Evolutionary conservation across 2,888 invertebrate species (phyloP).

Genomic region (Latheticus oryzae): DNA sequence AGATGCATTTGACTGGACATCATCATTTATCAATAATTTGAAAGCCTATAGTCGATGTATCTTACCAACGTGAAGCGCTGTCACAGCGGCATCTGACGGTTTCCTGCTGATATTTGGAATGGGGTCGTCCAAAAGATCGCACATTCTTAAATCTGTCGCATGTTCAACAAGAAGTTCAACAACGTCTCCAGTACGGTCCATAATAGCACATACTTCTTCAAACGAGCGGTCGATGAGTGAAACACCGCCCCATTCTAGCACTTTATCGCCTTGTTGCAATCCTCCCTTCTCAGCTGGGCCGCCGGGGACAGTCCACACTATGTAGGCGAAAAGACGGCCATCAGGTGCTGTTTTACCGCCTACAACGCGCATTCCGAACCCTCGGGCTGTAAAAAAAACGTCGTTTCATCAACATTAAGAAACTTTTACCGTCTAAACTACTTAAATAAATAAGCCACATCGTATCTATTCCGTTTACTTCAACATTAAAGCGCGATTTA

Average conservation of each 20-base stretch:
- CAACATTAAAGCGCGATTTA: constrained; percentile 8
- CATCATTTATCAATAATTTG: too few relatives aligned
- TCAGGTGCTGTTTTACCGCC: constrained; percentile 90
- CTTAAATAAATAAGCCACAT: constrained; percentile 17
- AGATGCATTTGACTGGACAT: constrained; percentile 27
- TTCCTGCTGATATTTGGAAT: constrained; percentile 65
- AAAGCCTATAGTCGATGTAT: too few relatives aligned
- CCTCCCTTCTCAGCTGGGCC: constrained; percentile 93
- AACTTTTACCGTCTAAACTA: constrained; percentile 12
- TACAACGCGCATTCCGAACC: constrained; percentile 94
- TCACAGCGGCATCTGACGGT: constrained; percentile 64
- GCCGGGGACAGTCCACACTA: constrained; percentile 92
- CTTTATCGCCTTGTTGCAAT: constrained; percentile 89
- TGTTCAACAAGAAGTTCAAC: constrained; percentile 90
- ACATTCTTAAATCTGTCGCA: constrained; percentile 78
- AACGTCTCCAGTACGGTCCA: constrained; percentile 87
- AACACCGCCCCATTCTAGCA: constrained; percentile 92
- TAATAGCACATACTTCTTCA: constrained; percentile 91
- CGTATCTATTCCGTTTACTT: constrained; percentile 14
- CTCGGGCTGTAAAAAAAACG: constrained; percentile 74
- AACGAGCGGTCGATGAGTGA: constrained; percentile 91
- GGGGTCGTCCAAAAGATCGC: constrained; percentile 76
- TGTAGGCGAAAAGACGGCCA: constrained; percentile 88
- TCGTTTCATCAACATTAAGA: constrained; percentile 11
- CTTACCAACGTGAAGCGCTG: constrained; percentile 74